Evolutionary conservation across 1,140 invertebrate species (phyloP), one percentile per base, ranked within the genome.

Genomic region (Drosophila paulistorum): DNA sequence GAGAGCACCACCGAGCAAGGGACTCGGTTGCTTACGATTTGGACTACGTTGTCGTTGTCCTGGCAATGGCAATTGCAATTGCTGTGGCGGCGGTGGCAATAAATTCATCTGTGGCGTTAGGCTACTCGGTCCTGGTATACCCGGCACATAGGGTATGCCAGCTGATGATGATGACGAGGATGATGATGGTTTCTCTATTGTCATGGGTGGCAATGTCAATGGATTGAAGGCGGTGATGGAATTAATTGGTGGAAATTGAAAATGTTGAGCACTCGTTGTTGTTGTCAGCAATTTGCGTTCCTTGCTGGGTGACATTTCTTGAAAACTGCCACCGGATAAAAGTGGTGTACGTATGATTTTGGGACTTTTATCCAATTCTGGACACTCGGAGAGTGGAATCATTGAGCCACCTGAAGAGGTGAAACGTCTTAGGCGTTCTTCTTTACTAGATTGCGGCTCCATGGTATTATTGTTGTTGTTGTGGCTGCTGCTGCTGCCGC

Each of bases 51-150:
- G 85, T 0, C 87, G 71, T 7, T 48, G 26, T 0, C 51, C n/a
- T 3, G 71, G 59, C 11, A 48, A 79, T 3, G 71, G 83, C 51
- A 90, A 2, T n/a, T 84, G 77, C n/a, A 79, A 45, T 20, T 89
- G 79, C 39, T 89, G 90, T 6, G 83, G 74, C 41, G 80, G 80
- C 57, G 89, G 80, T 2, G 71, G 79, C 55, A 89, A 42, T 59
- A 79, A 30, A 0, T 76, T 90, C 60, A 93, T 70, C 74, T 92
- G 93, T 7, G 93, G 87, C 45, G 93, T 92, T 4, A 93, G 89
- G 11, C 94, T 95, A 71, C 95, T 95, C 1, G 97, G 96, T 39
- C 96, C 96, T 1, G 96, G 96, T 91, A 97, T 97, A 10, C 96
- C 97, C 2, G 96, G 96, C 5, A 97, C 96, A 91, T 96, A 95